Conservation (phyloP, 2,888 invertebrate species). For the Cephus spinipes region DNA sequence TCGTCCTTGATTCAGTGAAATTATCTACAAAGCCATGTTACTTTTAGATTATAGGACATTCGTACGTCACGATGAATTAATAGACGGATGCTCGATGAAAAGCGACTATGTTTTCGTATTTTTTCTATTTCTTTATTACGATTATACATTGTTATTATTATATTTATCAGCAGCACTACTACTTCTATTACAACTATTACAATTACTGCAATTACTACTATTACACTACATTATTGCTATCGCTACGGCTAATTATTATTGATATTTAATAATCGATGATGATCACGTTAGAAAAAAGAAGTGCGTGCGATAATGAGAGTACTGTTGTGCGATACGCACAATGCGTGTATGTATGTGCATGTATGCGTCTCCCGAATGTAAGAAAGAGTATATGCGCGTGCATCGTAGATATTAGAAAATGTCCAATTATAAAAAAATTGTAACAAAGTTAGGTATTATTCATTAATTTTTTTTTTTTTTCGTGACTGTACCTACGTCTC, state of each 20-base stretch:
- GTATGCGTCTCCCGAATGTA: constrained; percentile 19
- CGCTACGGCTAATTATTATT: constrained; percentile 22
- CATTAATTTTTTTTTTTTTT: constrained; percentile 14
- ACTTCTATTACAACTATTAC: neutral
- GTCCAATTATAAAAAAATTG: constrained; percentile 1
- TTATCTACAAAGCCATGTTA: neutral
- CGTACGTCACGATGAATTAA: neutral
- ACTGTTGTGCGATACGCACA: neutral
- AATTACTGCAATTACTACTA: neutral
- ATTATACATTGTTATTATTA: constrained; percentile 27
- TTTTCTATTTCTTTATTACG: constrained; percentile 30
- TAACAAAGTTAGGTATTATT: constrained; percentile 12
- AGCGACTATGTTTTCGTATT: constrained; percentile 25
- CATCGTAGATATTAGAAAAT: constrained; percentile 1
- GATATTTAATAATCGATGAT: constrained; percentile 23
- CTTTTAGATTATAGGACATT: neutral
- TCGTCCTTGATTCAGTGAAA: neutral
- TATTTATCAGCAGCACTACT: constrained; percentile 22
- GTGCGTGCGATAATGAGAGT: neutral
- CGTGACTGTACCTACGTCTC: constrained; percentile 28
- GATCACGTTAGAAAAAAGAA: neutral
- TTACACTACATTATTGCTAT: constrained; percentile 18
- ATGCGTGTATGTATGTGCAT: constrained; percentile 20
- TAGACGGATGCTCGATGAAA: neutral
- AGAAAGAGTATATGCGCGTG: constrained; percentile 12